Percentiles rank a stretch among this genome's conserved stretches.
phyloP scores from a whole-genome alignment of 2,113 vertebrate species.

The Leucoraja erinaceus region DNA sequence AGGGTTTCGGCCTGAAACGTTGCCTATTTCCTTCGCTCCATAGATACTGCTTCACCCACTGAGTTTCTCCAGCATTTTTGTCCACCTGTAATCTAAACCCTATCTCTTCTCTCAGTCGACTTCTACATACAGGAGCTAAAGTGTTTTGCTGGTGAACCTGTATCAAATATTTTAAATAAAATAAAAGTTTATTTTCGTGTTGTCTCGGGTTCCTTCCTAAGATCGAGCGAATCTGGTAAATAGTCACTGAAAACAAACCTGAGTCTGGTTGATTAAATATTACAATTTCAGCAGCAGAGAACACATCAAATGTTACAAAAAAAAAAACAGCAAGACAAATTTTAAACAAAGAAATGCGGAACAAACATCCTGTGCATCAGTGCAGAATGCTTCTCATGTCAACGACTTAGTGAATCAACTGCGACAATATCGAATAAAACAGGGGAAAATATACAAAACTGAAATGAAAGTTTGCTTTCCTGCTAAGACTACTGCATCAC shows the following conservation, averaged over 20 bases:
- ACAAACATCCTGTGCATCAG: constrained; percentile 36
- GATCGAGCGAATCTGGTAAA: constrained; percentile 8
- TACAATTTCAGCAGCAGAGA: constrained; percentile 37
- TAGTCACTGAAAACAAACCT: constrained; percentile 31
- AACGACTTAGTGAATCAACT: constrained; percentile 31
- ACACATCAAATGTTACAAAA: constrained; percentile 37
- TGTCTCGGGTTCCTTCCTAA: constrained; percentile 9
- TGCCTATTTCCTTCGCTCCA: too few species aligned
- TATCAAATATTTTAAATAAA: constrained; percentile 36
- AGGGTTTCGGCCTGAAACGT: too few species aligned
- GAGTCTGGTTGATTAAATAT: constrained; percentile 35
- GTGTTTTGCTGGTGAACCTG: constrained; percentile 35
- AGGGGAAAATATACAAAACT: constrained; percentile 4
- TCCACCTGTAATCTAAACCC: background rate
- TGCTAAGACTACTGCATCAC: constrained; percentile 35
- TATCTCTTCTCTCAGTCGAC: constrained; percentile 3
- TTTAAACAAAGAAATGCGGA: constrained; percentile 37
- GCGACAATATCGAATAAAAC: constrained; percentile 21
- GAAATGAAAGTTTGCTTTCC: constrained; percentile 11
- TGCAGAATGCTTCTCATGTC: constrained; percentile 34
- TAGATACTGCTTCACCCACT: too few species aligned
- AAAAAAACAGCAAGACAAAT: constrained; percentile 32
- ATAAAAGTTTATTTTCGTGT: constrained; percentile 37
- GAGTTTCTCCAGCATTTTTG: too few species aligned
- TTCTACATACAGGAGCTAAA: constrained; percentile 33